Evolutionary conservation across 2,797 vertebrate species (phyloP), one percentile per base, ranked within the genome.

Genomic region (Macropodus opercularis): DNA sequence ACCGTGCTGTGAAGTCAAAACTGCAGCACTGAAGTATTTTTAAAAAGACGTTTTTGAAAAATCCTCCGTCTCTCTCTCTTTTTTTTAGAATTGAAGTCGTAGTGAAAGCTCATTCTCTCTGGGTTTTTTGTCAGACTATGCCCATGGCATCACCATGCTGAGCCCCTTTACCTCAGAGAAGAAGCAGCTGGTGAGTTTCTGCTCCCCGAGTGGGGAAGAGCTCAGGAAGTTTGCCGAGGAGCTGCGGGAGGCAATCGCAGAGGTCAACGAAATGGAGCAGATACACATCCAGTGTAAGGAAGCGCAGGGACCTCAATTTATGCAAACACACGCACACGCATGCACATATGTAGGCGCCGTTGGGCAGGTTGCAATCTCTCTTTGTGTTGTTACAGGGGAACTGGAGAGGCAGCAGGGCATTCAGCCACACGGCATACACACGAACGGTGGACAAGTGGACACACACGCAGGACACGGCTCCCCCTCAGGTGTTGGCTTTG

Each of bases 211-310:
- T 26, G 93, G 94, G 0, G 97, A 99, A 0, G 98, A 99, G 86
- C 96, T 98, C 85, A 94, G 97, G 76, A 99, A 96, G 87, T 99
- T 99, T 72, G 94, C 96, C 11, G 98, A 99, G 86, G 98, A 99
- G 78, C 93, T 99, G 81, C 93, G 96, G 79, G 98, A 99, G 72
- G 97, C 97, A 17, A 98, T 99, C 58, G 91, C 96, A 4, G 98
- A 99, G 90, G 97, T 99, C 85, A 95, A 95, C 0, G 98, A 99
- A 90, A 97, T 99, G 95, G 98, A 99, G 77, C 96, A 98, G 88
- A 97, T 99, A 78, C 95, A 98, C 77, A 98, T 98, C 77, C 96
- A 99, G 86, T 98, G 98, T 99, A 94, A 96, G 96, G 49, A 72
- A 38, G 12, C 61, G 22, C 23, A 24, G n/a, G n/a, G 44, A 41